These are phyloP conservation scores for Lepidostoma basale DNA, from an alignment of 1,140 invertebrate species.

Conservation along the genomic window DNA sequence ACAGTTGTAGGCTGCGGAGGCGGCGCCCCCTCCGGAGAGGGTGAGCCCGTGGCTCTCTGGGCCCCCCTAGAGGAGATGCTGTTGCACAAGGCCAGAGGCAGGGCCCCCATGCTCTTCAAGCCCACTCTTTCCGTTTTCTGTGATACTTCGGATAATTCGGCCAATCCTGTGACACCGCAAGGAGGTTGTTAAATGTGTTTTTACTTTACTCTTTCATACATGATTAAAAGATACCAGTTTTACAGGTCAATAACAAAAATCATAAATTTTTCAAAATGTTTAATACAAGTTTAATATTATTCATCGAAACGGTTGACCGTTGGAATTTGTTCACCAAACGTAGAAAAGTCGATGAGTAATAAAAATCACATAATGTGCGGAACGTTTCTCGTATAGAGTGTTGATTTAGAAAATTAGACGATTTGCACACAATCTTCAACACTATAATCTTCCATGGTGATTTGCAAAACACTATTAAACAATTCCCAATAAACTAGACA, in stretches of 20 bases:
- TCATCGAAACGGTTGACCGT: too few relatives aligned
- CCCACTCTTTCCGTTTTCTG: conserved; percentile 75
- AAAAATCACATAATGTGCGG: too few relatives aligned
- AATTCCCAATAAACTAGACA: too few relatives aligned
- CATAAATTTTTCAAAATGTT: neutral
- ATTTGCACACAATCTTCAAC: too few relatives aligned
- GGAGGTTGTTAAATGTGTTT: conserved; percentile 58
- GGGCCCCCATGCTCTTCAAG: conserved; percentile 77
- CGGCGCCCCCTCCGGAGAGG: conserved; percentile 50
- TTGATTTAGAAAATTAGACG: too few relatives aligned
- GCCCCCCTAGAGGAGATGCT: conserved; percentile 79
- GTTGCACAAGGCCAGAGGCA: conserved; percentile 71
- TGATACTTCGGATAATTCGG: conserved; percentile 68
- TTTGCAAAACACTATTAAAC: too few relatives aligned
- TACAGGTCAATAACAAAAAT: neutral
- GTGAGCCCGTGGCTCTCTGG: conserved; percentile 61
- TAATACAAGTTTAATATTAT: too few relatives aligned
- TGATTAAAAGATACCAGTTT: neutral
- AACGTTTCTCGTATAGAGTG: too few relatives aligned
- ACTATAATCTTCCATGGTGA: too few relatives aligned
- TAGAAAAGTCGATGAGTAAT: too few relatives aligned
- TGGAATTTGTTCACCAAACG: too few relatives aligned
- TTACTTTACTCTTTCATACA: neutral
- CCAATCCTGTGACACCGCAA: conserved; percentile 72
- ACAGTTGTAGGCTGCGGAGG: conserved; percentile 67